Evolutionary conservation across 2,113 vertebrate genomes (phyloP), one percentile per base, ranked within the genome.

Genomic region (Cottus gobio): DNA sequence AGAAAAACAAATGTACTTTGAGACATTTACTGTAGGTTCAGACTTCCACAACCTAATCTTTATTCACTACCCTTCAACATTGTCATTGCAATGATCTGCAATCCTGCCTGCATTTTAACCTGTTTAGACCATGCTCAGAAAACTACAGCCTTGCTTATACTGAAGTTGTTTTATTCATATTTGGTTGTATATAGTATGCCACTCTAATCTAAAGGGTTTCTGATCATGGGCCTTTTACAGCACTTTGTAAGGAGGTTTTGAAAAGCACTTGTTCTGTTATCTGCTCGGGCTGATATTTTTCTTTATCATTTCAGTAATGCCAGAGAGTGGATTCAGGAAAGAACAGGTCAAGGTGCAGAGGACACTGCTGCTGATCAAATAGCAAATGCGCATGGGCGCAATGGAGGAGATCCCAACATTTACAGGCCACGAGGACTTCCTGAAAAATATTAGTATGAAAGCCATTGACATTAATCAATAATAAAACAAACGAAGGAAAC

Each of bases 381-480:
- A 0, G 75, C 82, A 57, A 87, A 85, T 24, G 37, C 9, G 3
- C 75, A 65, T 67, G 91, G 87, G 10, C 70, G 80, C 7, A 62
- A 66, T 0, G 87, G 91, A 18, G 50, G 58, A 2, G 57, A 91
- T 75, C 88, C 86, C 56, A 87, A 86, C 28, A 3, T 0, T 24
- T 92, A n/a, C 86, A 91, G 90, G 66, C 89, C 89, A 0, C 0
- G 0, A 0, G 83, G 77, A 31, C 85, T 93, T 71, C 64, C 71
- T 22, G 2, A 0, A 0, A 7, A 54, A 1, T 87, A 90, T 42
- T 92, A 87, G 9, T 20, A 13, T 42, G 11, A 57, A 65, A 73
- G 18, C 3, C 11, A 50, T 1, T 5, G 13, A 61, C 13, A 8
- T 48, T 18, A 7, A 61, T 36, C 1, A 24, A 4, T 18, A 75